These are phyloP conservation scores for Cheilosia vulpina DNA, from an alignment of 2,888 invertebrate species.

Conservation along the genomic window DNA sequence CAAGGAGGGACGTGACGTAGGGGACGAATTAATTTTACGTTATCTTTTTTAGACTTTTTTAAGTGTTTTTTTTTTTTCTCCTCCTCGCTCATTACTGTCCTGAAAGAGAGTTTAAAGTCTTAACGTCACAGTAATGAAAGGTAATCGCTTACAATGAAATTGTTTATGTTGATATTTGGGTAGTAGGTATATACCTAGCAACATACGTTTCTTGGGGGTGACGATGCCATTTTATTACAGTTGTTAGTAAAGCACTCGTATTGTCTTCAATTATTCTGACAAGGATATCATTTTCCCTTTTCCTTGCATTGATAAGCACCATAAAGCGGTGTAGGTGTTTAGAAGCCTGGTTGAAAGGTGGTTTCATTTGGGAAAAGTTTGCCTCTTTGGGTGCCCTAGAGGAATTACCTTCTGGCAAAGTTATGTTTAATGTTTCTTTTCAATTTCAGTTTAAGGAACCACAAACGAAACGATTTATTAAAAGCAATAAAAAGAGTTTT, in stretches of 20 bases:
- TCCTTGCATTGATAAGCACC: neutral
- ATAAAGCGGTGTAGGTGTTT: constrained; percentile 11
- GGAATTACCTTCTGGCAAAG: too few species aligned
- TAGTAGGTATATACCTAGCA: neutral
- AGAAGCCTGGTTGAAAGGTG: constrained; percentile 20
- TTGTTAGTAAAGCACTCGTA: constrained; percentile 34
- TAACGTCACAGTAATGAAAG: constrained; percentile 67
- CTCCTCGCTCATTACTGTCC: constrained; percentile 17
- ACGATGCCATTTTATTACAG: constrained; percentile 52
- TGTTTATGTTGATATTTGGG: constrained; percentile 32
- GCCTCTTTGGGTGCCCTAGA: neutral
- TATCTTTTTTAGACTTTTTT: constrained; percentile 37
- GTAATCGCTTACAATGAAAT: constrained; percentile 65
- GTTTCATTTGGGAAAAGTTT: constrained; percentile 23
- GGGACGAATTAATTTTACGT: constrained; percentile 28
- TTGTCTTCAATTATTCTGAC: constrained; percentile 47
- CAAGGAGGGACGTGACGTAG: neutral
- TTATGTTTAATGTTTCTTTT: too few species aligned
- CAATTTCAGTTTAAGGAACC: too few species aligned
- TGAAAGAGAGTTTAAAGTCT: constrained; percentile 47
- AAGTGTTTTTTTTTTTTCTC: constrained; percentile 12
- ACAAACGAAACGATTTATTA: too few species aligned
- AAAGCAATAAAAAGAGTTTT: too few species aligned
- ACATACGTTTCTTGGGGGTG: neutral
- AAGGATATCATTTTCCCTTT: constrained; percentile 41